Evolutionary conservation across 2,888 invertebrate species (phyloP), one percentile per base, ranked within the genome.

Genomic region (Microdon myrmicae): DNA sequence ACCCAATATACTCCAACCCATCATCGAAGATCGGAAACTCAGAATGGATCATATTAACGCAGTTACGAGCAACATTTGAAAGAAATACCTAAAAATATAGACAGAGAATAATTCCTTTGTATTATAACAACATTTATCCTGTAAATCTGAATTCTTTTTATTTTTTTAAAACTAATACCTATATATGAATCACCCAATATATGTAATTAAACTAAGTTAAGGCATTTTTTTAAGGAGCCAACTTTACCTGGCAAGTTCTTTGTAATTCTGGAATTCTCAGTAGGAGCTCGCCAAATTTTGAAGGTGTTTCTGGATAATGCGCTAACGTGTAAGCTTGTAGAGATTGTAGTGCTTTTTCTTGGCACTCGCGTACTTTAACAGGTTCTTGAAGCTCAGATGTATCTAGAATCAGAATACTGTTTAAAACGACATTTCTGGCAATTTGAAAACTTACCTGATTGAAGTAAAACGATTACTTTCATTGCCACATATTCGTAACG

Each of bases 401-500:
- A 79, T 97, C 97, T 89, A 79, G 6, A 58, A 54, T 20, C 10
- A 19, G 14, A 6, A 20, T 25, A 22, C 12, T 10, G 4, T 2
- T 29, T 29, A 19, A 12, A n/a, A n/a, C n/a, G n/a, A n/a, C n/a
- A n/a, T n/a, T 19, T 48, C 25, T 20, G 13, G 10, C 20, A 3
- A 6, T 16, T 14, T 14, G 14, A 6, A 29, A 19, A 68, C 74
- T 78, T 81, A 95, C 96, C 94, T 76, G 95, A 94, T 69, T 93
- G 92, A 71, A 95, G 86, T 41, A 95, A 85, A 59, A 95, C 90
- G 73, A 95, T 92, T 69, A 94, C 94, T 83, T 97, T 97, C 85
- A 97, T 89, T 69, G 95, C 95, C 70, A 96, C 95, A 79, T 95
- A 97, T 82, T 97, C 97, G 80, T 95, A 95, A 73, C 93, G 87